These are phyloP conservation scores for Heliangelus exortis DNA, from an alignment of 2,797 vertebrate species.

Conservation along the genomic window DNA sequence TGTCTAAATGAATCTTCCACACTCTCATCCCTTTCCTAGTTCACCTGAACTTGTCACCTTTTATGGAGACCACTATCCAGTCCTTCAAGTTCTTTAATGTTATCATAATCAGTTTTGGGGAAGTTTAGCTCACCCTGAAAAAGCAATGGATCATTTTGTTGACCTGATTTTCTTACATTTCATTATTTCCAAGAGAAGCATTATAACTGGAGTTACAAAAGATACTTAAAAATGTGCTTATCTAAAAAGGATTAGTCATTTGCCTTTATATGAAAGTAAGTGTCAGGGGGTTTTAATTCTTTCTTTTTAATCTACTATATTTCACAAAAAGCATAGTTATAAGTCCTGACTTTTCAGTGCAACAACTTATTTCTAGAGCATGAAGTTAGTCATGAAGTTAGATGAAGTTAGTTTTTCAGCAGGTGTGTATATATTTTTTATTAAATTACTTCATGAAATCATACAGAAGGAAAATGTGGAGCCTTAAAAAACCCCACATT, in stretches of 20 bases:
- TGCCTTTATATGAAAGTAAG: not conserved
- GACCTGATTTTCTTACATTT: not conserved
- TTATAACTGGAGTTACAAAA: not conserved
- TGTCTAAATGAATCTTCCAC: not conserved
- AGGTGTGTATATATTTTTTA: not conserved
- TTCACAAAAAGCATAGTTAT: not conserved
- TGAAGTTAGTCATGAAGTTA: not conserved
- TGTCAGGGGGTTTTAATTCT: not conserved
- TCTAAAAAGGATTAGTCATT: not conserved
- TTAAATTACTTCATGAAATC: not conserved
- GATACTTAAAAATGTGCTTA: not conserved
- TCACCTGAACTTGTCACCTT: not conserved
- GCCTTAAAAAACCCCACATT: not conserved
- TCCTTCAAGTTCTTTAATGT: not conserved
- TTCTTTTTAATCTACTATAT: not conserved
- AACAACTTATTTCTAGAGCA: not conserved
- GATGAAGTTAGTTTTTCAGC: not conserved
- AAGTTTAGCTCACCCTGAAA: not conserved
- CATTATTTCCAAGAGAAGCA: rapidly evolving
- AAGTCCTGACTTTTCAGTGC: not conserved
- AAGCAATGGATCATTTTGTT: not conserved
- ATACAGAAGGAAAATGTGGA: not conserved
- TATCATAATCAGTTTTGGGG: not conserved
- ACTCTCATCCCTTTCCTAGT: rapidly evolving
- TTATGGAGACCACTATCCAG: not conserved